A percentile compares a stretch with the other conserved stretches of the same genome.
Conservation (phyloP, 2,888 invertebrate genomes). For the Drosophila multiciliata region DNA sequence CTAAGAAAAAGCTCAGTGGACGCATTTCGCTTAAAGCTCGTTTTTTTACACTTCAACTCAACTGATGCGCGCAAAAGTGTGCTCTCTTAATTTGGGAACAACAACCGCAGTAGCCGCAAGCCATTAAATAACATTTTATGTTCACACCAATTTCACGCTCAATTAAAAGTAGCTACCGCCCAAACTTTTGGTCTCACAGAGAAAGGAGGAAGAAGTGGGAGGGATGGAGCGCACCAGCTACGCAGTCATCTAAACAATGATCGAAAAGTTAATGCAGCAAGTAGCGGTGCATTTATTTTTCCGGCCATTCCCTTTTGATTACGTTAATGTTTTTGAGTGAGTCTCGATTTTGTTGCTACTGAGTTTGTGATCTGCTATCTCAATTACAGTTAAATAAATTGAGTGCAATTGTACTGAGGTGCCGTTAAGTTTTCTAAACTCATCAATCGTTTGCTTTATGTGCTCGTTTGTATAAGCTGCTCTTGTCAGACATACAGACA, state of each 20-base stretch:
- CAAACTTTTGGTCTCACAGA: constrained; percentile 16
- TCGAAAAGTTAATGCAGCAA: constrained; percentile 40
- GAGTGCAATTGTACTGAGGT: constrained; percentile 37
- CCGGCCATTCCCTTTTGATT: constrained; percentile 33
- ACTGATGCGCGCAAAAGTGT: constrained; percentile 7
- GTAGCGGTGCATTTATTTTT: constrained; percentile 20
- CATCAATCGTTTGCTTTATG: constrained; percentile 75
- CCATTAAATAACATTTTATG: constrained; percentile 41
- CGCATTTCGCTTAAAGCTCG: background rate
- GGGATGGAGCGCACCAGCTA: constrained; percentile 12
- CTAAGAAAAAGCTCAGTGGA: constrained; percentile 6
- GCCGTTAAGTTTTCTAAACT: constrained; percentile 64
- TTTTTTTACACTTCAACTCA: background rate
- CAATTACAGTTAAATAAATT: background rate
- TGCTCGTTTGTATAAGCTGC: constrained; percentile 17
- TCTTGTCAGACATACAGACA: constrained; percentile 11
- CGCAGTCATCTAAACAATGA: constrained; percentile 51
- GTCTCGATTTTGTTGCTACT: constrained; percentile 8
- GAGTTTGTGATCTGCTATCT: background rate
- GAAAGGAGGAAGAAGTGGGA: background rate
- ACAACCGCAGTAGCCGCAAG: constrained; percentile 13
- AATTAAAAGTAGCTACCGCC: constrained; percentile 49
- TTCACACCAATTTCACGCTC: constrained; percentile 61
- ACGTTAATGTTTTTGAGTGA: background rate
- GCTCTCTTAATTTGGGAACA: constrained; percentile 1